These are phyloP conservation scores for Psittacula cyanocephala DNA, from an alignment of 2,113 vertebrate species.

Conservation along the genomic window DNA sequence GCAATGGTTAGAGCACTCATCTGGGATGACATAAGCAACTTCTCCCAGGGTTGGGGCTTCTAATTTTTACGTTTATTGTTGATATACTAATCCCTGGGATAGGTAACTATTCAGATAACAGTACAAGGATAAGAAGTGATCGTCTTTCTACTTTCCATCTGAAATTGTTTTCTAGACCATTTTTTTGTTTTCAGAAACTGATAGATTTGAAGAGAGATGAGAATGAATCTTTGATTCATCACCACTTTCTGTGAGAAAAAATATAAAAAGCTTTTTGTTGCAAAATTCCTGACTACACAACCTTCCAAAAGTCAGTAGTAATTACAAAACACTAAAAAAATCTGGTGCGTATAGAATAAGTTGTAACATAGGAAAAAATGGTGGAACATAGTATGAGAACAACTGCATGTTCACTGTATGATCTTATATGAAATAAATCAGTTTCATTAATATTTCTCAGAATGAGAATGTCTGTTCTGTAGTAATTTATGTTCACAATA, in stretches of 20 bases:
- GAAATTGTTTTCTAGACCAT: background rate
- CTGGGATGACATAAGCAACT: background rate
- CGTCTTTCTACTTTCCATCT: background rate
- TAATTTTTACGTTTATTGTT: background rate
- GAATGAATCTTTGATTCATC: background rate
- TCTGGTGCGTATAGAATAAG: background rate
- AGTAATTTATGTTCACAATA: background rate
- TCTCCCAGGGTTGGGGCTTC: background rate
- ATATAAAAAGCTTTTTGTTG: background rate
- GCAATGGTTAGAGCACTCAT: background rate
- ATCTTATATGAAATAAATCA: background rate
- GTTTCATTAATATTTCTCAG: background rate
- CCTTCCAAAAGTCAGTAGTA: background rate
- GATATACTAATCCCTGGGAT: background rate
- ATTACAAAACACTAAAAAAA: background rate
- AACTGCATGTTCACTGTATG: background rate
- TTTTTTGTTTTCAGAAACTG: background rate
- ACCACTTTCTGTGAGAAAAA: background rate
- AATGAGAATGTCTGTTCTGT: background rate
- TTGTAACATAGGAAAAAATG: background rate
- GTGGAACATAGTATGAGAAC: background rate
- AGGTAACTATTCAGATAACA: background rate
- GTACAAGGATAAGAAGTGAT: background rate
- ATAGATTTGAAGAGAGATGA: background rate
- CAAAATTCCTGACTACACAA: background rate